Conservation (phyloP, 1,140 invertebrate genomes). For the Goniozus legneri region DNA sequence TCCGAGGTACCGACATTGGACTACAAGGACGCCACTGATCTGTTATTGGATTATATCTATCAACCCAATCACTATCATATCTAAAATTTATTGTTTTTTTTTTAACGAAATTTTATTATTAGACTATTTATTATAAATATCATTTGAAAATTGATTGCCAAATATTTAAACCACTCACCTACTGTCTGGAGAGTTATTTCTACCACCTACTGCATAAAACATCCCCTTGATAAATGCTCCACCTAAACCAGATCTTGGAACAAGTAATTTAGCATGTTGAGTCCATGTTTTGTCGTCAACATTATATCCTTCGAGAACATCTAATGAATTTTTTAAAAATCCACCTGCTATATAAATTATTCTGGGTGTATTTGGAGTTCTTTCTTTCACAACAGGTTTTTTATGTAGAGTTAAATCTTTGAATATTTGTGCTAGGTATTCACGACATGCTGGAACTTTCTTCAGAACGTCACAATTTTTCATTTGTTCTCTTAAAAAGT, state of each 20-base stretch:
- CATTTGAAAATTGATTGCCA: not conserved
- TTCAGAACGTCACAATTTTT: slow-evolving; percentile 84
- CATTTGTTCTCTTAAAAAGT: slow-evolving; percentile 85
- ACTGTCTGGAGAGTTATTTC: slow-evolving; percentile 80
- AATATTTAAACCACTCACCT: slow-evolving; percentile 66
- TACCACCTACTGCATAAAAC: slow-evolving; percentile 87
- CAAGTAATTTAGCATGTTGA: slow-evolving; percentile 71
- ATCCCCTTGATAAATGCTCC: slow-evolving; percentile 82
- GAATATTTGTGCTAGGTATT: slow-evolving; percentile 87
- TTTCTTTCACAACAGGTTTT: slow-evolving; percentile 73
- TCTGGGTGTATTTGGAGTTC: slow-evolving; percentile 79
- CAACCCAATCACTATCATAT: slow-evolving; percentile 52
- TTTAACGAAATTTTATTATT: not conserved
- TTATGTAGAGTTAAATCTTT: slow-evolving; percentile 83
- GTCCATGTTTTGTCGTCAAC: slow-evolving; percentile 81
- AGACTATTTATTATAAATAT: too few relatives aligned
- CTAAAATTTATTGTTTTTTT: slow-evolving; percentile 22
- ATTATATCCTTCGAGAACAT: slow-evolving; percentile 84
- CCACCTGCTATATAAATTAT: slow-evolving; percentile 90
- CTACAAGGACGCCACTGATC: slow-evolving; percentile 77
- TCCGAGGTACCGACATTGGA: slow-evolving; percentile 80
- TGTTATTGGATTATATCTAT: slow-evolving; percentile 70
- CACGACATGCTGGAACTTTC: slow-evolving; percentile 81
- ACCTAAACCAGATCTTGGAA: slow-evolving; percentile 81
- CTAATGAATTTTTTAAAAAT: slow-evolving; percentile 80